These are phyloP conservation scores for Gobiocypris rarus DNA, from an alignment of 2,113 vertebrate genomes.

Conservation along the genomic window DNA sequence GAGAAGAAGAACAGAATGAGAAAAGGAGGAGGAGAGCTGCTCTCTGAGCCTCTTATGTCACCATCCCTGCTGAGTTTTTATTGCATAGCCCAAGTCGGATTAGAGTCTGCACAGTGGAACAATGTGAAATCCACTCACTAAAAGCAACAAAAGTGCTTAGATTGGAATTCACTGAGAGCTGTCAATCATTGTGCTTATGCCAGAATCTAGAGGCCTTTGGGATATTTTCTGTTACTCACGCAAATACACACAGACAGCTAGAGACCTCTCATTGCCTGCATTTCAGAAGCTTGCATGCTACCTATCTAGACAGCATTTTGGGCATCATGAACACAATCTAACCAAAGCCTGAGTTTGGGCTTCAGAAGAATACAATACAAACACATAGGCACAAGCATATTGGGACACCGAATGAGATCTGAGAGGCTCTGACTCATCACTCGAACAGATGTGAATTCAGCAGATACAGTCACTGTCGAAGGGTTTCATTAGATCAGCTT, in stretches of 20 bases:
- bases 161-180: conserved; percentile 8
- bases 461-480: conserved; percentile 34
- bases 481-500: conserved; percentile 32
- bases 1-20: conserved; percentile 19
- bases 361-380: background rate
- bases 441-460: conserved; percentile 34
- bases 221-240: conserved; percentile 3
- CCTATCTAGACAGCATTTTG: background rate
- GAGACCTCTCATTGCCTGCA: background rate
- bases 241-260: background rate
- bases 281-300: background rate
- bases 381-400: background rate
- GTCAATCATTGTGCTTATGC: conserved; percentile 26
- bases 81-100: conserved; percentile 31
- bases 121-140: conserved; percentile 14
- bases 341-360: background rate
- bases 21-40: conserved; percentile 26
- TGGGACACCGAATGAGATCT: background rate
- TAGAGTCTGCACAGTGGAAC: conserved; percentile 15
- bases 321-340: background rate
- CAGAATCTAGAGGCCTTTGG: background rate
- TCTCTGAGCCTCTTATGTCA: conserved; percentile 41
- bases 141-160: conserved; percentile 39
- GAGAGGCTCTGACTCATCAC: background rate
- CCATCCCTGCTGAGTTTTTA: conserved; percentile 36